Conservation (phyloP, 2,888 invertebrate species). For the Eledone cirrhosa region DNA sequence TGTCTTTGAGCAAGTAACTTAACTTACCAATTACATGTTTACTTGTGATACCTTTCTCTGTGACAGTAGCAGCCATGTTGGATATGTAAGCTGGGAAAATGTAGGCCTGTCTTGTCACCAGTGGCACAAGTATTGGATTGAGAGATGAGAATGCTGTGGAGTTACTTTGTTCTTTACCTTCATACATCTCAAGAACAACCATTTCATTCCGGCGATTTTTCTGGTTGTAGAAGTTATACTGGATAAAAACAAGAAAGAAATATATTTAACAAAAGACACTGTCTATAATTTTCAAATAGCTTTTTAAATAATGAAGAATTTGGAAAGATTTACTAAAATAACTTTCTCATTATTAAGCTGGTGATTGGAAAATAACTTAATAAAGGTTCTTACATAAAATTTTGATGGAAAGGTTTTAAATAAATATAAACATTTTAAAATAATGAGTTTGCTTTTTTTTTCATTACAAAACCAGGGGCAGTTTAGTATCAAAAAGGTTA, state of each 20-base stretch:
- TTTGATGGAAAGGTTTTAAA: no score
- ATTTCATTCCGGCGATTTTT: slow-evolving; percentile 92
- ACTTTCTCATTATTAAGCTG: no score
- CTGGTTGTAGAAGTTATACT: slow-evolving; percentile 91
- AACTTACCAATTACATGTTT: slow-evolving; percentile 81
- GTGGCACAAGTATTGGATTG: slow-evolving; percentile 72
- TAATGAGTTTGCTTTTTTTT: no score
- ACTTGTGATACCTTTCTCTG: slow-evolving; percentile 90
- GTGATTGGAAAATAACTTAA: no score
- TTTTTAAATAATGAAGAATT: no score
- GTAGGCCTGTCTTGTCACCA: slow-evolving; percentile 85
- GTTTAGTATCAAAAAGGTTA: no score
- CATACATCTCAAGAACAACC: slow-evolving; percentile 92
- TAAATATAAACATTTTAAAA: no score
- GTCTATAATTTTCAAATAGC: no score
- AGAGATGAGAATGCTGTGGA: slow-evolving; percentile 87
- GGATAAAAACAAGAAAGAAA: slow-evolving; percentile 37
- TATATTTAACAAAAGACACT: no score
- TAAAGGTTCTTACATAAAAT: no score
- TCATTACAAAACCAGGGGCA: no score
- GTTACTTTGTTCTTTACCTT: slow-evolving; percentile 86
- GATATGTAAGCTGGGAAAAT: slow-evolving; percentile 83
- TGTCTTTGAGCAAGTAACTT: background rate
- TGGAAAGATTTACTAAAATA: no score
- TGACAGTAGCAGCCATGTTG: slow-evolving; percentile 86